These are phyloP conservation scores for Clinocottus analis DNA, from an alignment of 2,113 vertebrate genomes.

Conservation along the genomic window DNA sequence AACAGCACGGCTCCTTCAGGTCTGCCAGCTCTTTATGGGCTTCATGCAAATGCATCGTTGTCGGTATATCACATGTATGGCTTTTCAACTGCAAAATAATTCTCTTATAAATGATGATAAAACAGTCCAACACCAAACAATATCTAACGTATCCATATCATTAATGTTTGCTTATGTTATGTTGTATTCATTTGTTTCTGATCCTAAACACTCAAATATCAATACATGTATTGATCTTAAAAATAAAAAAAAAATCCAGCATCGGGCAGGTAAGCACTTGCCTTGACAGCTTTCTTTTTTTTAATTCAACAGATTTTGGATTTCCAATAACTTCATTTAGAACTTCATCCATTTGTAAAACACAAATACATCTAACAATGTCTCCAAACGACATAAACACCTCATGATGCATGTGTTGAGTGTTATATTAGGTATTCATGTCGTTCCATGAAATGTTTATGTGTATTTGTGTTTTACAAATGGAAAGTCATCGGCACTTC, in stretches of 20 bases:
- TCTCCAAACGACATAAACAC: background rate
- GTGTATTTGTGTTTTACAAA: too few relatives aligned
- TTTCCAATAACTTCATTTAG: background rate
- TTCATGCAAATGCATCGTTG: too few relatives aligned
- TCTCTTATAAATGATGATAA: too few relatives aligned
- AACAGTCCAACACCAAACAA: too few relatives aligned
- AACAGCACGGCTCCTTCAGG: too few relatives aligned
- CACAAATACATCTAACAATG: background rate
- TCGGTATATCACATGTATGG: too few relatives aligned
- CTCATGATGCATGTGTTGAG: too few relatives aligned
- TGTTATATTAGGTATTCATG: too few relatives aligned
- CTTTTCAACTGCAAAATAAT: too few relatives aligned
- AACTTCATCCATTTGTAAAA: background rate
- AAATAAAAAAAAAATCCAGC: background rate
- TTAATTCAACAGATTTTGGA: background rate
- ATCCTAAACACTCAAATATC: background rate
- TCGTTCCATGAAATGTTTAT: too few relatives aligned
- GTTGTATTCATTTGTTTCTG: background rate
- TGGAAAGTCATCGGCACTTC: too few relatives aligned
- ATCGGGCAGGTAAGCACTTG: background rate
- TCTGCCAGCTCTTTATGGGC: too few relatives aligned
- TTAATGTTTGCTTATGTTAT: background rate
- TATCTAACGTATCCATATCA: background rate
- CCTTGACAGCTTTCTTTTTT: background rate
- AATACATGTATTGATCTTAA: background rate